Evolutionary conservation across 2,113 vertebrate genomes (phyloP).

Genomic region (Semnornis frantzii): DNA sequence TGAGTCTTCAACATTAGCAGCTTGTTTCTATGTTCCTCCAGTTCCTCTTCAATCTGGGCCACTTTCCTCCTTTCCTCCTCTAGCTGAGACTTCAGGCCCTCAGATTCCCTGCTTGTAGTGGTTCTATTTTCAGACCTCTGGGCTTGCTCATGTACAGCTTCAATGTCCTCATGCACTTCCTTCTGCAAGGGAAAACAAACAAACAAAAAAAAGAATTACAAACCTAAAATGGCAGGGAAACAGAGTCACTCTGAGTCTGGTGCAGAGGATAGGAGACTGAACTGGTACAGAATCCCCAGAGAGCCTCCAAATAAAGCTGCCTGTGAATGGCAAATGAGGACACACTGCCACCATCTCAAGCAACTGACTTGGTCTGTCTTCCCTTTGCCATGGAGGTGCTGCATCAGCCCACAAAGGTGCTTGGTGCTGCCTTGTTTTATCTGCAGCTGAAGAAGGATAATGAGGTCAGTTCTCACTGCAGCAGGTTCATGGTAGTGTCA

Average conservation of each 20-base stretch:
- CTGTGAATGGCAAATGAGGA: not conserved
- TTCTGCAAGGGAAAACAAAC: constrained; percentile 74
- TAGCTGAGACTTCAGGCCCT: constrained; percentile 76
- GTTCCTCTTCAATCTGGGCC: constrained; percentile 69
- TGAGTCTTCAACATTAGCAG: constrained; percentile 86
- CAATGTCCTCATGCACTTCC: constrained; percentile 79
- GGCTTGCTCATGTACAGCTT: constrained; percentile 58
- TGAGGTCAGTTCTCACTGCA: not conserved
- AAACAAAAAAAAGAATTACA: not conserved
- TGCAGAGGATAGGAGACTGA: not conserved
- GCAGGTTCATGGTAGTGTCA: not conserved
- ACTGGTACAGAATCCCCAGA: not conserved
- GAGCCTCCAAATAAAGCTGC: not conserved
- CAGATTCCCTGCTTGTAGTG: constrained; percentile 58
- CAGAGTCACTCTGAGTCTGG: not conserved
- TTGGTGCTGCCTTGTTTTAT: not conserved
- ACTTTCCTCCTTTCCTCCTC: constrained; percentile 83
- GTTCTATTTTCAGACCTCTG: constrained; percentile 76
- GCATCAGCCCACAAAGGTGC: not conserved
- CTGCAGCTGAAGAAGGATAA: not conserved
- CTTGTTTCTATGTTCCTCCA: constrained; percentile 80
- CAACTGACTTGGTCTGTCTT: not conserved
- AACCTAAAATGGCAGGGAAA: not conserved
- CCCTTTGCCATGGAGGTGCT: not conserved
- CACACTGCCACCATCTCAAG: not conserved